Base-by-base conservation (phyloP, 2,888 invertebrate species). In the Theodoxus fluviatilis region DNA sequence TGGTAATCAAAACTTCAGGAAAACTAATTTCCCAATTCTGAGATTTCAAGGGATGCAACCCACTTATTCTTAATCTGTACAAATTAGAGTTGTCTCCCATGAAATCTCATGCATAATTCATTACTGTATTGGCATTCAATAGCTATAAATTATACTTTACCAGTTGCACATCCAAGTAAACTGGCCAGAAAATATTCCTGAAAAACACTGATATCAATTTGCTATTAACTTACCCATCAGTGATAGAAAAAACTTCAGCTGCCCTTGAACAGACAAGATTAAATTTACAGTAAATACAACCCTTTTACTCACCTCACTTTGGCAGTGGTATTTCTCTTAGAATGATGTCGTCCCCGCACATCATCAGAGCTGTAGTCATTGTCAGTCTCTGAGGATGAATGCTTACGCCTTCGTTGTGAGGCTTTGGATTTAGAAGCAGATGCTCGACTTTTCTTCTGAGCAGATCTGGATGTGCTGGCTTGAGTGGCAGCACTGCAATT, bases 311-410 rank as follows among this genome's bases (percentile, higher is more conserved):
- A 69, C 69, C 69, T 69, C 63, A 69, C 69, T 69, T 71, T 71
- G 6, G 71, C 25, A 43, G 71, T 37, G 1, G 49, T 28, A 18
- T 40, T 67, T 49, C 69, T 69, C 33, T 67, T 47, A 33, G 69
- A 25, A 15, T 55, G 38, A 22, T 38, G 15, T 37, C 69, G 25
- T n/a, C n/a, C n/a, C 61, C 72, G 57, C 38, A 65, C 69, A 40
- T 71, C 71, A 49, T 67, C 67, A 12, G 52, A 52, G n/a, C 68
- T 64, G 35, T 71, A 40, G 25, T 64, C 52, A 12, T 68, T 52
- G 22, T 61, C 28, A 31, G 68, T 40, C 3, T 33, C 35, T 12
- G 37, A 35, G 1, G 52, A 55, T 22, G 68, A 68, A 18, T 61
- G 33, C 31, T 49, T 68, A 31, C 33, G 55, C 43, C 40, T 57